Percentiles rank a stretch among this genome's conserved stretches.
Conservation (phyloP, 37 sponge, comb jelly and placozoan species). For the Cladorhizidae sp. region DNA sequence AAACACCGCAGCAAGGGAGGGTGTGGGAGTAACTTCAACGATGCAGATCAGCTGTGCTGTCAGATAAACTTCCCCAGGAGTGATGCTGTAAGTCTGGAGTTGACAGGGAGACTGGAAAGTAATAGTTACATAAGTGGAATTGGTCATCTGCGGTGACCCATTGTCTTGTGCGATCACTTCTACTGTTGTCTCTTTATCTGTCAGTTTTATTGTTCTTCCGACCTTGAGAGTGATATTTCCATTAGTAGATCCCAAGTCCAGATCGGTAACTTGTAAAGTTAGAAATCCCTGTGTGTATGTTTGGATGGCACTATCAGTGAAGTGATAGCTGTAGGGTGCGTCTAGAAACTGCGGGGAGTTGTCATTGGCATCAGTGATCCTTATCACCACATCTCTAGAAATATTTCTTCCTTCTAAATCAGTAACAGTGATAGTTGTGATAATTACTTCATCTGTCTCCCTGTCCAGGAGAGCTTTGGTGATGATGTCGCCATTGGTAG, state of each 20-base stretch:
- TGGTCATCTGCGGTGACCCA: conserved; percentile 23
- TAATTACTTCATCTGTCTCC: conserved; percentile 15
- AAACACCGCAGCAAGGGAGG: neutral
- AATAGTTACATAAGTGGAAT: conserved; percentile 33
- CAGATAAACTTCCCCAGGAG: conserved; percentile 1
- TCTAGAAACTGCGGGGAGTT: conserved; percentile 55
- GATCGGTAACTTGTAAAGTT: conserved; percentile 44
- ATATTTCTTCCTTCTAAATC: conserved; percentile 10
- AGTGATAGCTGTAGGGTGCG: neutral
- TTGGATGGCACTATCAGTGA: neutral
- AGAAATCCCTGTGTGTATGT: neutral
- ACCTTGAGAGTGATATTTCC: conserved; percentile 42
- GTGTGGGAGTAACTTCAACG: neutral
- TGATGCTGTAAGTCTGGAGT: conserved; percentile 22
- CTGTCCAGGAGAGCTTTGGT: conserved; percentile 21
- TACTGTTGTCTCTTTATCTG: conserved; percentile 1
- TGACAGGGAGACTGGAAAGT: conserved; percentile 23
- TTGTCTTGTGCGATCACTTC: conserved; percentile 53
- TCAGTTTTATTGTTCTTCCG: neutral
- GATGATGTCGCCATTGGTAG: conserved; percentile 18
- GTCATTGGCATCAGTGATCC: conserved; percentile 73
- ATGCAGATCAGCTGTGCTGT: conserved; percentile 18
- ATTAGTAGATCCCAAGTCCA: conserved; percentile 54
- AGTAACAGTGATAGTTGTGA: conserved; percentile 30
- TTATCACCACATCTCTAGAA: neutral